Conservation (phyloP, 2,797 vertebrate species). For the Microctenopoma stevenorrisi region DNA sequence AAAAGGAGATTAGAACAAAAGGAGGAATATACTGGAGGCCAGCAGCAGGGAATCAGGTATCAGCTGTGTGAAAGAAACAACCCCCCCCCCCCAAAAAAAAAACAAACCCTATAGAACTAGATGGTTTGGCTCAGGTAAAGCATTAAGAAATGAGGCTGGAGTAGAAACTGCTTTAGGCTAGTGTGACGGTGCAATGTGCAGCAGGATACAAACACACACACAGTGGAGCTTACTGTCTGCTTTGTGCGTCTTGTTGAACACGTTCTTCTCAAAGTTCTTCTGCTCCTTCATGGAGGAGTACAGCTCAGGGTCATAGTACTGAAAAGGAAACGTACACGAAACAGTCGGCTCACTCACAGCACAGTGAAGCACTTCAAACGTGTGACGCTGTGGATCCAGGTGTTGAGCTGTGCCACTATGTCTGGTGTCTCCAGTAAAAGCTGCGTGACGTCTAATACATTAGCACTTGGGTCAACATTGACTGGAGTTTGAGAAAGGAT, state of each 20-base stretch:
- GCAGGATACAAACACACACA: not conserved
- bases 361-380: no score
- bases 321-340: conserved; percentile 46
- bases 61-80: conserved; percentile 17
- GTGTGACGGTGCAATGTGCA: not conserved
- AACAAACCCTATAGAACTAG: not conserved
- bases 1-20: conserved; percentile 59
- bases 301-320: conserved; percentile 90
- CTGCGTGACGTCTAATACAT: no score
- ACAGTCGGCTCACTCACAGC: not conserved
- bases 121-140: no score
- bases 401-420: no score
- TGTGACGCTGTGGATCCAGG: no score
- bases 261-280: conserved; percentile 89
- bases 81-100: not conserved
- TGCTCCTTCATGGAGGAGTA: conserved; percentile 91
- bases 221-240: conserved; percentile 80
- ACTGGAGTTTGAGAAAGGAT: no score
- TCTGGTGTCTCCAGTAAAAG: no score
- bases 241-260: conserved; percentile 91
- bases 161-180: conserved; percentile 16
- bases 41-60: conserved; percentile 45
- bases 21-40: conserved; percentile 31
- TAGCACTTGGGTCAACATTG: no score
- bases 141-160: not conserved